Evolutionary conservation across 2,888 invertebrate genomes (phyloP), one percentile per base, ranked within the genome.

Genomic region (Congeria kusceri): DNA sequence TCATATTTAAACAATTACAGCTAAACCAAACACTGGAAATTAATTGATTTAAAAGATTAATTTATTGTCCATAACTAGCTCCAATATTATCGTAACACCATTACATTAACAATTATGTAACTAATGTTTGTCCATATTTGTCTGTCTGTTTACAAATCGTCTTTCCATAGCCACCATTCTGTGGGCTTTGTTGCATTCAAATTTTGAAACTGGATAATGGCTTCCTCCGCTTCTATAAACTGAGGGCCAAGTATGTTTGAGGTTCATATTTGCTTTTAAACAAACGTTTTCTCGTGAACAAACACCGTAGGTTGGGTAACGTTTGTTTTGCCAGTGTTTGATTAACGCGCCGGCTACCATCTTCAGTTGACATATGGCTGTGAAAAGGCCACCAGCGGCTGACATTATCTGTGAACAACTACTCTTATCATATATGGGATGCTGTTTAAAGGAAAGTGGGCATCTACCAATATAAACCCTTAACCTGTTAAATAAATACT

Each of bases 181-280:
- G 53, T 9, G 20, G 49, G 53, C 25, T 23, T 20, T 9, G 5
- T 25, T 23, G 53, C 3, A 25, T 25, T 53, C 25, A 23, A 20
- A 53, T 53, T 20, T 25, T 11, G 20, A 20, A 53, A 53, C n/a
- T 20, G 25, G 53, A 53, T 53, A 53, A 53, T 53, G 25, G 53
- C 53, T 53, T 53, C 53, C 53, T 53, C 20, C 18, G 53, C 20
- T 53, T 53, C 53, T 53, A 53, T 53, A 53, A 53, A 53, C 53
- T 53, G 53, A 23, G 9, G 53, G 23, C 53, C 13, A 23, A 53
- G 2, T 23, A 53, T 53, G 53, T 53, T 53, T 53, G 53, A 53
- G 53, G 20, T 53, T 53, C 53, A 53, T 53, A 25, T 53, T 53
- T 53, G 53, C 25, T 53, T 53, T 11, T 5, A 20, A 13, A 4